Evolutionary conservation across 2,888 invertebrate species (phyloP).

Genomic region (Caenorhabditis sp.): DNA sequence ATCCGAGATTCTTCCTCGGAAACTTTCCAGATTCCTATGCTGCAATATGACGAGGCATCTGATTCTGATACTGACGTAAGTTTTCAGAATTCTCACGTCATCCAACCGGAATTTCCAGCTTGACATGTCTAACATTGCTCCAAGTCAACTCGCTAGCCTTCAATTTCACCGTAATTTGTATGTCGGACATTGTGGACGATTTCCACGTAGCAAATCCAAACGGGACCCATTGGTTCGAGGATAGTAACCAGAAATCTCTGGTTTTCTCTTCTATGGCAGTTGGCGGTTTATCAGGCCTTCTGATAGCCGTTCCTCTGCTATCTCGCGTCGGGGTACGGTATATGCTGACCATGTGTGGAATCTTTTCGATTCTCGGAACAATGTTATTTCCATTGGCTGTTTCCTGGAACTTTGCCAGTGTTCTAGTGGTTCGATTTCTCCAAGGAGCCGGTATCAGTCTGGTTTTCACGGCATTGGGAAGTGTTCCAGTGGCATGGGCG

Average conservation of each 20-base stretch:
- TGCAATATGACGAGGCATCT: conserved; percentile 57
- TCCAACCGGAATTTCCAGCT: conserved; percentile 12
- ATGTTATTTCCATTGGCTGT: conserved; percentile 49
- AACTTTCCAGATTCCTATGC: conserved; percentile 29
- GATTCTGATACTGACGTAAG: conserved; percentile 60
- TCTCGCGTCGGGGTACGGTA: conserved; percentile 40
- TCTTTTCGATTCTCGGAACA: conserved; percentile 51
- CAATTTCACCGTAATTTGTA: conserved; percentile 62
- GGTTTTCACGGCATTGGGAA: conserved; percentile 49
- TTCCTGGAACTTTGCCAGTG: conserved; percentile 25
- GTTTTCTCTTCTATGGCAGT: conserved; percentile 47
- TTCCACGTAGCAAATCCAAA: conserved; percentile 25
- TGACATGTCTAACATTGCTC: conserved; percentile 48
- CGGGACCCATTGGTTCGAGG: conserved; percentile 50
- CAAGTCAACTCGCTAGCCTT: conserved; percentile 53
- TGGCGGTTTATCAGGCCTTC: conserved; percentile 36
- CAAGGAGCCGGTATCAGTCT: conserved; percentile 51
- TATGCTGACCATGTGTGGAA: conserved; percentile 50
- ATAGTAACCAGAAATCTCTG: conserved; percentile 42
- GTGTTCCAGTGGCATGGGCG: conserved; percentile 51
- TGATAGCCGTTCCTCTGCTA: conserved; percentile 48
- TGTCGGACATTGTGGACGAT: conserved; percentile 53
- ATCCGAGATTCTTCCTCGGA: conserved; percentile 14
- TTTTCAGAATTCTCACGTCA: conserved; percentile 4
- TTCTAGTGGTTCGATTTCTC: conserved; percentile 38